Evolutionary conservation across 2,888 invertebrate species (phyloP).

Genomic region (Dryococelus australis): DNA sequence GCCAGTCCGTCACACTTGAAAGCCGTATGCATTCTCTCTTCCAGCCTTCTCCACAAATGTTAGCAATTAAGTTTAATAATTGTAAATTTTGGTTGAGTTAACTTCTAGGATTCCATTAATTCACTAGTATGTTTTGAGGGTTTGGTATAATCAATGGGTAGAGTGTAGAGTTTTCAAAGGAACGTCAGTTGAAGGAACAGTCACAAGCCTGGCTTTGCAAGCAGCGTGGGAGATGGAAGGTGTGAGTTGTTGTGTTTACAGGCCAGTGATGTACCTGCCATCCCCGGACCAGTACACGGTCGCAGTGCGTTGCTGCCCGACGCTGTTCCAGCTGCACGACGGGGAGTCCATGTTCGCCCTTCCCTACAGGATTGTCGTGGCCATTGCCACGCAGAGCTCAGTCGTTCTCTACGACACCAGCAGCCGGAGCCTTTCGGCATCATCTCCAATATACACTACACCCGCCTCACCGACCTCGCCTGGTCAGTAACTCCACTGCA

Average conservation of each 20-base stretch:
- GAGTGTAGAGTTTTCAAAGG: no score
- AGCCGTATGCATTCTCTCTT: no score
- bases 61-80: no score
- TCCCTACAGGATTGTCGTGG: conserved; percentile 86
- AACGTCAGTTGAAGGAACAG: no score
- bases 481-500: conserved; percentile 65
- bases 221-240: neutral
- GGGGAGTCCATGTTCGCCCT: conserved; percentile 66
- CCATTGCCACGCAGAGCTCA: conserved; percentile 87
- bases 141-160: no score
- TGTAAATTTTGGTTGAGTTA: no score
- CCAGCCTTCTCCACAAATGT: no score
- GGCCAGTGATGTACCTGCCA: conserved; percentile 81
- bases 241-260: conserved; percentile 53
- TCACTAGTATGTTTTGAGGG: no score
- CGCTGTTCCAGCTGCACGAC: conserved; percentile 69
- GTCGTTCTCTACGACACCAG: conserved; percentile 90
- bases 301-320: conserved; percentile 83
- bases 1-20: no score
- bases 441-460: conserved; percentile 87
- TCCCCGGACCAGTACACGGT: conserved; percentile 82
- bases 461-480: conserved; percentile 84
- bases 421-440: conserved; percentile 80
- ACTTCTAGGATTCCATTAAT: no score
- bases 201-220: no score